Evolutionary conservation across 2,113 vertebrate genomes (phyloP).

Genomic region (Bucco capensis): DNA sequence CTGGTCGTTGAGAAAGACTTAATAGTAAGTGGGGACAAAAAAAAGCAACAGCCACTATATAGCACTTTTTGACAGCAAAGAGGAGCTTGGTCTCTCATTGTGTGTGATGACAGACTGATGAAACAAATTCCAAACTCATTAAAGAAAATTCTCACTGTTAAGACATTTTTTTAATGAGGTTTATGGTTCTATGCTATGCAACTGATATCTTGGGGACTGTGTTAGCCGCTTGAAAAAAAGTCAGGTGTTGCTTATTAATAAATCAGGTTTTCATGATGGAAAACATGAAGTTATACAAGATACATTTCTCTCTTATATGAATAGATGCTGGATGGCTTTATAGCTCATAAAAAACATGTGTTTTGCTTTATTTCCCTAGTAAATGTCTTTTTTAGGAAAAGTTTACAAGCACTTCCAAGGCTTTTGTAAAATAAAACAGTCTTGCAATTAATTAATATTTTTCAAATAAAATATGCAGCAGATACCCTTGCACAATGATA

Average conservation of each 20-base stretch:
- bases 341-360: background rate
- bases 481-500: background rate
- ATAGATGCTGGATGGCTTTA: background rate
- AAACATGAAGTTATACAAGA: background rate
- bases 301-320: background rate
- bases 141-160: background rate
- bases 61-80: background rate
- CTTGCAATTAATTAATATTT: background rate
- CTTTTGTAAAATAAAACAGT: background rate
- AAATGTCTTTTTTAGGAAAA: slow-evolving; percentile 1
- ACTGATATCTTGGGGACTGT: background rate
- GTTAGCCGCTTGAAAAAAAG: background rate
- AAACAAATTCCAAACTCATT: background rate
- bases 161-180: background rate
- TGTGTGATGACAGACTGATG: background rate
- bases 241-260: background rate
- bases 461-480: background rate
- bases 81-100: background rate
- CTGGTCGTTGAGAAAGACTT: background rate
- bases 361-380: background rate
- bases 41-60: background rate
- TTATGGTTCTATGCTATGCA: background rate
- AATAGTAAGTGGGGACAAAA: background rate
- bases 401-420: background rate
- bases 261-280: background rate